These are phyloP conservation scores for Rhodeus uyekii DNA, from an alignment of 2,797 vertebrate genomes.

Conservation along the genomic window DNA sequence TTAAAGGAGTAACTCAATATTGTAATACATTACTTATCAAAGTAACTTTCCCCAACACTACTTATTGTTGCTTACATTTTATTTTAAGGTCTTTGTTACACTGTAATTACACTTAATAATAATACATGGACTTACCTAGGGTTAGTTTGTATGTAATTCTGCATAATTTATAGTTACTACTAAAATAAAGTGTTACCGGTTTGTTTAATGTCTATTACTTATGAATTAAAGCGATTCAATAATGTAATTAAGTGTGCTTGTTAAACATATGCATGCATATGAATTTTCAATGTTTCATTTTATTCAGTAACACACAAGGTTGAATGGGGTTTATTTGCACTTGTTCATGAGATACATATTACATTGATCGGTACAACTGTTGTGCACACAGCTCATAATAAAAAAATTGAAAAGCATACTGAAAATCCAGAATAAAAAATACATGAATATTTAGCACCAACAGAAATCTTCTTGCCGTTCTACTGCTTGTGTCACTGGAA, in stretches of 20 bases:
- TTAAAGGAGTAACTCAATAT: too few species aligned
- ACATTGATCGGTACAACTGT: conserved; percentile 57
- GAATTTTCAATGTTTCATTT: neutral
- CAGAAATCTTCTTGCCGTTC: conserved; percentile 48
- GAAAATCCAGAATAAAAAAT: conserved; percentile 54
- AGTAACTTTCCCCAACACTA: too few species aligned
- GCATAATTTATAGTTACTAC: too few species aligned
- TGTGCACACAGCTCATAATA: conserved; percentile 60
- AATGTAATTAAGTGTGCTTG: neutral
- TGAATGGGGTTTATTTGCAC: conserved; percentile 81
- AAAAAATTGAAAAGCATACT: conserved; percentile 69
- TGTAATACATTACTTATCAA: too few species aligned
- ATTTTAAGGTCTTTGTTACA: too few species aligned
- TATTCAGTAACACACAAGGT: conserved; percentile 51
- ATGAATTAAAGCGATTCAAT: neutral
- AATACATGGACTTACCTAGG: too few species aligned
- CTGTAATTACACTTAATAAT: too few species aligned
- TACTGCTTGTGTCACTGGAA: conserved; percentile 45
- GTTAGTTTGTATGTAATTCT: too few species aligned
- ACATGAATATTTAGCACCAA: conserved; percentile 62
- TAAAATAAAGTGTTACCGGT: too few species aligned
- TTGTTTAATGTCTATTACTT: neutral
- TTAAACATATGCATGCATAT: neutral
- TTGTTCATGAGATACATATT: conserved; percentile 77
- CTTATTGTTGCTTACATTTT: too few species aligned